A percentile compares a stretch with the other conserved stretches of the same genome.
These are phyloP conservation scores for Vespertilio murinus DNA, from an alignment of 2,797 vertebrate species.

Conservation along the genomic window DNA sequence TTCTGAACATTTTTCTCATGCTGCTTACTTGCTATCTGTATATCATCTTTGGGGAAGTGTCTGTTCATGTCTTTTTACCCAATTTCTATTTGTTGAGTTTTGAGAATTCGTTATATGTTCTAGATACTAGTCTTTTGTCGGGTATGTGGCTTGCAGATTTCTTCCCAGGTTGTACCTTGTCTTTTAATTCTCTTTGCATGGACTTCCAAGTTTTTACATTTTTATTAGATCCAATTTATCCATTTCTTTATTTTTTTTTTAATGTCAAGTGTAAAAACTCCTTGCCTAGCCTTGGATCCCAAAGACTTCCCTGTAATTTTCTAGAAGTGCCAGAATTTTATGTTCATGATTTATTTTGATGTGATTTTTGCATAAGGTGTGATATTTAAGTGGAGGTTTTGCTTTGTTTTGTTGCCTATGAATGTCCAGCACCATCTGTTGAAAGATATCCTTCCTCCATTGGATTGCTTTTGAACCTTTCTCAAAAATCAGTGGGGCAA, in stretches of 20 bases:
- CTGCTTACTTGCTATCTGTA: not conserved
- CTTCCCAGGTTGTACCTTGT: not conserved
- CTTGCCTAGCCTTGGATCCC: not conserved
- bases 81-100: conserved; percentile 1
- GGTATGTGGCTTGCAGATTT: not conserved
- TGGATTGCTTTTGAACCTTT: not conserved
- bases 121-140: not conserved
- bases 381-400: not conserved
- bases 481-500: not conserved
- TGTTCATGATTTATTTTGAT: not conserved
- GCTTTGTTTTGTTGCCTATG: not conserved
- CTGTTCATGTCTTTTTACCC: not conserved
- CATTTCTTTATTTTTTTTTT: not conserved
- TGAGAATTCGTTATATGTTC: not conserved
- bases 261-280: not conserved
- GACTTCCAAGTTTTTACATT: not conserved
- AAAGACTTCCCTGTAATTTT: not conserved
- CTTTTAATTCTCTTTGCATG: not conserved
- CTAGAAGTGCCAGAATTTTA: not conserved
- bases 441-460: not conserved
- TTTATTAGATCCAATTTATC: not conserved
- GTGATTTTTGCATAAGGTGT: not conserved
- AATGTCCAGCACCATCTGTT: not conserved
- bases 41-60: not conserved
- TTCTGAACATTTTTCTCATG: not conserved